A percentile compares a stretch with the other conserved stretches of the same genome.
Evolutionary conservation across 1,140 invertebrate genomes (phyloP).

Genomic region (Lordiphosa clarofinis): DNA sequence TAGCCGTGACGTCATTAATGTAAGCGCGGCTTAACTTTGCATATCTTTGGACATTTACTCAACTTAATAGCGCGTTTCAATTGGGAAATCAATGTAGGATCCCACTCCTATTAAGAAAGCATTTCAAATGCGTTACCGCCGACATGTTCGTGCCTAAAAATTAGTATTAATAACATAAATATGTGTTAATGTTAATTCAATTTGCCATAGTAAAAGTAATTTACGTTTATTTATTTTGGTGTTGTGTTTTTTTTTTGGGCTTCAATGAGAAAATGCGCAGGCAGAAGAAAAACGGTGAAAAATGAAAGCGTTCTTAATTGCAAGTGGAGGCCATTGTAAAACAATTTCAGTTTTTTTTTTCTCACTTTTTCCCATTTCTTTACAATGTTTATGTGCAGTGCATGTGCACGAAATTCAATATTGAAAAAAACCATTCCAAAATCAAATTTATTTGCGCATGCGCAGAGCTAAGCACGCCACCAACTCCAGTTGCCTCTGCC

Average conservation of each 20-base stretch:
- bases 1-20: too few species aligned
- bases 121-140: neutral
- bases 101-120: neutral
- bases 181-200: constrained; percentile 65
- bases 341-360: constrained; percentile 28
- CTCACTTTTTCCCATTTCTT: constrained; percentile 11
- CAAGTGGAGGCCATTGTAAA: constrained; percentile 48
- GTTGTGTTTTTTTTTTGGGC: constrained; percentile 24
- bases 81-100: too few species aligned
- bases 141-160: constrained; percentile 3
- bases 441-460: constrained; percentile 60
- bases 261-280: constrained; percentile 39
- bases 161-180: constrained; percentile 7
- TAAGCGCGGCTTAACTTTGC: too few species aligned
- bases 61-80: too few species aligned
- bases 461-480: constrained; percentile 14
- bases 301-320: constrained; percentile 76
- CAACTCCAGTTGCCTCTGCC: constrained; percentile 15
- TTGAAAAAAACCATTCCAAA: constrained; percentile 31
- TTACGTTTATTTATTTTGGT: constrained; percentile 8
- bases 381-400: constrained; percentile 41
- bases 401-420: constrained; percentile 38
- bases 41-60: too few species aligned
- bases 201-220: constrained; percentile 71
- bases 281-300: constrained; percentile 53